These are phyloP conservation scores for Ptychobarbus kaznakovi DNA, from an alignment of 2,797 vertebrate genomes.

Conservation along the genomic window DNA sequence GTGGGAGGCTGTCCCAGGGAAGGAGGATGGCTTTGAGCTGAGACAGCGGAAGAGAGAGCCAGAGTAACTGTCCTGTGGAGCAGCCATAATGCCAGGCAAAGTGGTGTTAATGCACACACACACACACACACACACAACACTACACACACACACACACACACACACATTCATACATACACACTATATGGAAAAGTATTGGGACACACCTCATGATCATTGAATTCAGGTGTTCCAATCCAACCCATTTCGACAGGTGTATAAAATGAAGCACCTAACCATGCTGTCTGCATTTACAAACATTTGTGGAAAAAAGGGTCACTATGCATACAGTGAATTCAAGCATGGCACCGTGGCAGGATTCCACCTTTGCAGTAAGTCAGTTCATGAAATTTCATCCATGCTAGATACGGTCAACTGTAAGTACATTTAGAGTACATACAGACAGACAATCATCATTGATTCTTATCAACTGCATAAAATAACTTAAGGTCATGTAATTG, in stretches of 20 bases:
- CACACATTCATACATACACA: not conserved
- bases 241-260: not conserved
- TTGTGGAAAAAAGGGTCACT: not conserved
- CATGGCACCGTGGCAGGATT: not conserved
- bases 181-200: not conserved
- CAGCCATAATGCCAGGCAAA: conserved; percentile 67
- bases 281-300: not conserved
- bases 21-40: conserved; percentile 75
- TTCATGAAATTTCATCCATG: not conserved
- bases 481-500: not conserved
- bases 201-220: not conserved
- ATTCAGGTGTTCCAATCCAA: not conserved
- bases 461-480: not conserved
- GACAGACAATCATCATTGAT: not conserved
- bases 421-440: not conserved
- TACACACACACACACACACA: not conserved
- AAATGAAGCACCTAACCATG: not conserved
- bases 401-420: not conserved
- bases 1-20: conserved; percentile 75
- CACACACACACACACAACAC: conserved; percentile 5
- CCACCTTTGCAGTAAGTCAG: not conserved
- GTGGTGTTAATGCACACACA: conserved; percentile 33
- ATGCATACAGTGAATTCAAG: not conserved
- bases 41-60: conserved; percentile 75
- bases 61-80: conserved; percentile 68